Percentiles rank a stretch among this genome's conserved stretches.
Evolutionary conservation across 2,797 vertebrate species (phyloP).

Genomic region (Eulemur mongoz): DNA sequence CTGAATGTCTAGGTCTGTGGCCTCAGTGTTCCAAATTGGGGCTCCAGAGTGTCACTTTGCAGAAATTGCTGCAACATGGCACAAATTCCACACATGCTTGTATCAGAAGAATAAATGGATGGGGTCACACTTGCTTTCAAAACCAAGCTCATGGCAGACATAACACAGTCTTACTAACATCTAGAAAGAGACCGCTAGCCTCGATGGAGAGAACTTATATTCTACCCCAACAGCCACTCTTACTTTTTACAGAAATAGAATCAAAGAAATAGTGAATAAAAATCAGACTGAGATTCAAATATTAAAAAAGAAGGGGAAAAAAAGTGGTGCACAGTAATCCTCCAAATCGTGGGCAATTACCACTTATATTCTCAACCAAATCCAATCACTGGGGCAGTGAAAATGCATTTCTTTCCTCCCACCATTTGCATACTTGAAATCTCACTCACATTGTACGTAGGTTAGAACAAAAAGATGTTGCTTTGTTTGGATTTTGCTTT

Average conservation of each 20-base stretch:
- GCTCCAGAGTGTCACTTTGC: not conserved
- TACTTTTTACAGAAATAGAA: not conserved
- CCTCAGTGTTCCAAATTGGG: not conserved
- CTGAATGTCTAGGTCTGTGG: not conserved
- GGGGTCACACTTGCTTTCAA: not conserved
- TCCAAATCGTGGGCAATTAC: slow-evolving; percentile 7
- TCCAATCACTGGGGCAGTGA: slow-evolving; percentile 38
- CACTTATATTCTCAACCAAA: slow-evolving; percentile 34
- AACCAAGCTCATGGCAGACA: not conserved
- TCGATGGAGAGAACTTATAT: not conserved
- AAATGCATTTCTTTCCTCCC: slow-evolving; percentile 70
- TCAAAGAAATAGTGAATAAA: not conserved
- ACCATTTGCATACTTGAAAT: slow-evolving; percentile 74
- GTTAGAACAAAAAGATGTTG: slow-evolving; percentile 61
- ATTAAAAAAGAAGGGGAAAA: not conserved
- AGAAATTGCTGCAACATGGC: not conserved
- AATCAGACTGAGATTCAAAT: not conserved
- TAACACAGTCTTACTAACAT: not conserved
- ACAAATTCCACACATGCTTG: not conserved
- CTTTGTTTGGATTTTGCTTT: slow-evolving; percentile 71
- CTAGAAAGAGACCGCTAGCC: not conserved
- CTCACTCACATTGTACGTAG: slow-evolving; percentile 57
- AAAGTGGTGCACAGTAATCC: not conserved
- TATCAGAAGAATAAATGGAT: not conserved
- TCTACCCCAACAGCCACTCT: not conserved